Conservation (phyloP, 2,888 invertebrate species). For the Melitaea athalia region DNA sequence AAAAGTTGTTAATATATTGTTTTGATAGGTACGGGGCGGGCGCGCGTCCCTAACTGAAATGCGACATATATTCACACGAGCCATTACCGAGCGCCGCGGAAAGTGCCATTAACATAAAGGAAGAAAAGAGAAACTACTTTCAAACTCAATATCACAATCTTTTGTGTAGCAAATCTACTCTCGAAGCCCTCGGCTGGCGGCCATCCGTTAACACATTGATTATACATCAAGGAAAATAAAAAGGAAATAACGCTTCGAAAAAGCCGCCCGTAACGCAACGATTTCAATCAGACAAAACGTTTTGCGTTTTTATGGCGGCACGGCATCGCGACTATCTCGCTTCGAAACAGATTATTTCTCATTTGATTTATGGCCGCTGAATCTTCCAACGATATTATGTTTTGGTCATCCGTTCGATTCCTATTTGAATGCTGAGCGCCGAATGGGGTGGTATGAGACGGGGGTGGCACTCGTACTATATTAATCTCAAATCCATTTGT, state of each 20-base stretch:
- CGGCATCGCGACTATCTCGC: conserved; percentile 79
- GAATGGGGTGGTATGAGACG: conserved; percentile 78
- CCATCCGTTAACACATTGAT: conserved; percentile 82
- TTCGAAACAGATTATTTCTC: conserved; percentile 83
- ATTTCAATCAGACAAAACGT: conserved; percentile 82
- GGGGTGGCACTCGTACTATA: conserved; percentile 81
- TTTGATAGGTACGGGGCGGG: conserved; percentile 11
- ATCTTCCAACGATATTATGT: conserved; percentile 82
- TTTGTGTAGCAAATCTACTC: conserved; percentile 80
- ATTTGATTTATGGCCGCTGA: conserved; percentile 82
- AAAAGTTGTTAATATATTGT: conserved; percentile 24
- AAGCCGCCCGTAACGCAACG: conserved; percentile 70
- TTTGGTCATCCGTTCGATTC: conserved; percentile 83
- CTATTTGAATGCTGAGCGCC: conserved; percentile 82
- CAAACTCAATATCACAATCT: conserved; percentile 80
- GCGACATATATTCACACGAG: conserved; percentile 70
- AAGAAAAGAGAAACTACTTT: conserved; percentile 78
- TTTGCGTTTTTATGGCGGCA: conserved; percentile 81
- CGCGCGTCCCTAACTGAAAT: conserved; percentile 48
- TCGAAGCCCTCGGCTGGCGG: conserved; percentile 67
- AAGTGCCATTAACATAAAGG: conserved; percentile 79
- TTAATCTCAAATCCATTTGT: conserved; percentile 83
- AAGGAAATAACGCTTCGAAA: conserved; percentile 75
- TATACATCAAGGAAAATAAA: conserved; percentile 81
- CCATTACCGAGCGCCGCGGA: conserved; percentile 72